Percentiles rank a stretch among this genome's conserved stretches.
These are phyloP conservation scores for Microctenopoma steveboyesi DNA, from an alignment of 2,797 vertebrate species.

Conservation along the genomic window DNA sequence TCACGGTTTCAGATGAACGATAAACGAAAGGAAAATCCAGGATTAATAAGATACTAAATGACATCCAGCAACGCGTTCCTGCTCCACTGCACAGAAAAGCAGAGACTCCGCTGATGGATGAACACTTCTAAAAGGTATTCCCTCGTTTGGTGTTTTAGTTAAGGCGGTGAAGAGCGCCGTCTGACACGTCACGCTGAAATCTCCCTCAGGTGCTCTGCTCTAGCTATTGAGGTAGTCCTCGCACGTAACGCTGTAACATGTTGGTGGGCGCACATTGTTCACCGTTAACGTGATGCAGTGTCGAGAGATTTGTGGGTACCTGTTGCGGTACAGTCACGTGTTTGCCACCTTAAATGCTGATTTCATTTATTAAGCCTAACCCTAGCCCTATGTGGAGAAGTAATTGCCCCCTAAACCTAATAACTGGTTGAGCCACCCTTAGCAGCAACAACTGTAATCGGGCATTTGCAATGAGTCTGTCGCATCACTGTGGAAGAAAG, in stretches of 20 bases:
- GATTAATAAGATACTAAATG: constrained; percentile 4
- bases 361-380: no score
- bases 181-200: neutral
- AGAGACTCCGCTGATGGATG: neutral
- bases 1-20: constrained; percentile 26
- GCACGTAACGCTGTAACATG: neutral
- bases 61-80: neutral
- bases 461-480: no score
- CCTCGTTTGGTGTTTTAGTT: neutral
- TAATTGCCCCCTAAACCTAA: no score
- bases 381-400: no score
- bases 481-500: no score
- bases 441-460: no score
- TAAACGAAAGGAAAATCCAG: constrained; percentile 16
- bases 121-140: neutral
- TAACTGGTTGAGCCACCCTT: no score
- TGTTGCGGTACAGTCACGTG: no score
- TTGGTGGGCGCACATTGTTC: no score
- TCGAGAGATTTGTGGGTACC: no score
- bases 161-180: neutral
- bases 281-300: no score
- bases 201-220: neutral
- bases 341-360: no score
- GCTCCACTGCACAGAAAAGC: neutral
- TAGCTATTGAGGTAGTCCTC: neutral